Evolutionary conservation across 2,797 vertebrate species (phyloP).

Genomic region (Phalanger gymnotis): DNA sequence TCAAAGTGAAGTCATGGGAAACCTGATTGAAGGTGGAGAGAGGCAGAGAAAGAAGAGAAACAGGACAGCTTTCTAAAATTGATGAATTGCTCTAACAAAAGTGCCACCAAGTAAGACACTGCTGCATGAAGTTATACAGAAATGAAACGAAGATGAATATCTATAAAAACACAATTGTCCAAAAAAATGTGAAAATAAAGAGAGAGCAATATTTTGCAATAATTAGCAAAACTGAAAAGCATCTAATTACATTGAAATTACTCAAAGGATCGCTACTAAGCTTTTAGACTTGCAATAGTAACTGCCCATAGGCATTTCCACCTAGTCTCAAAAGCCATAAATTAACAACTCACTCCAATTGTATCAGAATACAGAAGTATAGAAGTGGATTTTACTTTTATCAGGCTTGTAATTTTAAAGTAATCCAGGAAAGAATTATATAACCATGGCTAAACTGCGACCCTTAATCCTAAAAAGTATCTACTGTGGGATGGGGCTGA

Average conservation of each 20-base stretch:
- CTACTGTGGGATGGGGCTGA: neutral
- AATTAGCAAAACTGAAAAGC: conserved; percentile 30
- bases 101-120: neutral
- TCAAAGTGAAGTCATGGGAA: neutral
- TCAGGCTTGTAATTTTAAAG: conserved; percentile 26
- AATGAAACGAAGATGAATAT: conserved; percentile 30
- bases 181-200: conserved; percentile 16
- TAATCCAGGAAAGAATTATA: conserved; percentile 31
- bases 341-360: neutral
- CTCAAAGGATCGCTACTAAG: neutral
- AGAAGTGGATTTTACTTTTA: conserved; percentile 25
- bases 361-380: neutral
- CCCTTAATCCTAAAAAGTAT: neutral
- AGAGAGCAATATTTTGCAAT: conserved; percentile 3
- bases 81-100: neutral
- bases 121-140: neutral
- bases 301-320: neutral
- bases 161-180: neutral
- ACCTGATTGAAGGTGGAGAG: neutral
- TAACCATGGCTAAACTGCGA: neutral
- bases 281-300: neutral
- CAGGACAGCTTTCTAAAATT: neutral
- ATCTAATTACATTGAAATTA: conserved; percentile 21
- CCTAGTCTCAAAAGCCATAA: conserved; percentile 23
- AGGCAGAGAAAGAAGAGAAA: neutral